These are phyloP conservation scores for Anniella stebbinsi DNA, from an alignment of 2,797 vertebrate genomes.

Conservation along the genomic window DNA sequence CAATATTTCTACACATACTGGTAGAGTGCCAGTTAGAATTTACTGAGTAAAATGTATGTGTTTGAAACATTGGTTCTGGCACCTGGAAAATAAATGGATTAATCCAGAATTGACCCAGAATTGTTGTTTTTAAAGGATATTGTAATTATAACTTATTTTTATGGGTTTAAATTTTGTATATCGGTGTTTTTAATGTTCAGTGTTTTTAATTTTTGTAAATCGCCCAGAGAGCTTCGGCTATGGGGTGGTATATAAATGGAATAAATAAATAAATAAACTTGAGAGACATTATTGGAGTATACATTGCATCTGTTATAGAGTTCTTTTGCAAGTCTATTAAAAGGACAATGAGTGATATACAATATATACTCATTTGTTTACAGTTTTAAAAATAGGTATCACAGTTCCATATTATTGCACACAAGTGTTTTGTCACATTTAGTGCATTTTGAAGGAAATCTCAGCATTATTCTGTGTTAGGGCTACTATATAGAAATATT, in stretches of 20 bases:
- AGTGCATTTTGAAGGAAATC: constrained; percentile 21
- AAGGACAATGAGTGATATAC: not conserved
- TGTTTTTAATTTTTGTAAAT: no score
- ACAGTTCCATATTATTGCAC: not conserved
- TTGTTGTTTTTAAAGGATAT: no score
- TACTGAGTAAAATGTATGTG: not conserved
- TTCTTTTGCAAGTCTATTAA: not conserved
- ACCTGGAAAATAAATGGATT: not conserved
- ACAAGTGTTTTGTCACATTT: constrained; percentile 7
- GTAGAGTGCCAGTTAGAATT: constrained; percentile 21
- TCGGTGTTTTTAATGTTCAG: no score
- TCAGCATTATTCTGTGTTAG: not conserved
- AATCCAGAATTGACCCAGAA: no score
- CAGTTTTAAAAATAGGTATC: not conserved
- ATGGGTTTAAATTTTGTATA: no score
- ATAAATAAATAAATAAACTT: not conserved
- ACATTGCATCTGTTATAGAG: not conserved
- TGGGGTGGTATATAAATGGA: no score
- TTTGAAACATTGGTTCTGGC: constrained; percentile 6
- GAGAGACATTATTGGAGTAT: not conserved
- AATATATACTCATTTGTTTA: constrained; percentile 18
- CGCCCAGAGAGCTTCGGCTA: no score
- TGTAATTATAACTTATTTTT: no score
- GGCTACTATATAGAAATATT: constrained; percentile 4
- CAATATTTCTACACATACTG: not conserved